Evolutionary conservation across 2,113 vertebrate species (phyloP).

Genomic region (Balaeniceps rex): DNA sequence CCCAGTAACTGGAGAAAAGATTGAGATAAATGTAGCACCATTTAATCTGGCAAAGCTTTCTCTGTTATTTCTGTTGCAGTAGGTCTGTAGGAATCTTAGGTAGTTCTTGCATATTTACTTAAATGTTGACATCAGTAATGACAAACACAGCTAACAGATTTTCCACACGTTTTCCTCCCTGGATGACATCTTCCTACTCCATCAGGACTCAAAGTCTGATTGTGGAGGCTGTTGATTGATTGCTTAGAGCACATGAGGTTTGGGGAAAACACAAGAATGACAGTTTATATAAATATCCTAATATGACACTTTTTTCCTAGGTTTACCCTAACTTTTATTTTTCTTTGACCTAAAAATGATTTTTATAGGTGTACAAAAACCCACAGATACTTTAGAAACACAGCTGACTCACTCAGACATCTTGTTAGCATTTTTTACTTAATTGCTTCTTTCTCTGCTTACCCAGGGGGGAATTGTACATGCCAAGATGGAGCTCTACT

Average conservation of each 20-base stretch:
- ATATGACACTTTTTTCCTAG: slow-evolving; percentile 39
- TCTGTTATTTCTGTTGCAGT: background rate
- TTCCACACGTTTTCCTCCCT: slow-evolving; percentile 70
- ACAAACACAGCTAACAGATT: slow-evolving; percentile 78
- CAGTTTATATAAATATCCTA: slow-evolving; percentile 73
- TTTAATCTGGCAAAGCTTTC: background rate
- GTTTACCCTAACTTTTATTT: slow-evolving; percentile 54
- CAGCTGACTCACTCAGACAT: slow-evolving; percentile 35
- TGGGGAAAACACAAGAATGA: slow-evolving; percentile 61
- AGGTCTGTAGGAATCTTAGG: background rate
- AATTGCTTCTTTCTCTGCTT: slow-evolving; percentile 64
- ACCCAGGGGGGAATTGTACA: slow-evolving; percentile 57
- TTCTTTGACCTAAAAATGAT: slow-evolving; percentile 67
- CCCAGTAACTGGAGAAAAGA: background rate
- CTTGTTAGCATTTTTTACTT: slow-evolving; percentile 72
- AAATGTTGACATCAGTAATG: slow-evolving; percentile 64
- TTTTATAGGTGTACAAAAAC: slow-evolving; percentile 52
- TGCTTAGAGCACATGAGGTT: slow-evolving; percentile 66
- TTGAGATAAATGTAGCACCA: background rate
- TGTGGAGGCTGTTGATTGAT: slow-evolving; percentile 71
- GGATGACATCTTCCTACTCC: slow-evolving; percentile 70
- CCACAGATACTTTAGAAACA: slow-evolving; percentile 51
- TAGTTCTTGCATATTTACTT: slow-evolving; percentile 59
- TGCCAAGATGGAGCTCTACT: slow-evolving; percentile 52
- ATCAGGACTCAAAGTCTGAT: slow-evolving; percentile 68